phyloP scores from a whole-genome alignment of 2,797 vertebrate genomes.

The Sebastes umbrosus region DNA sequence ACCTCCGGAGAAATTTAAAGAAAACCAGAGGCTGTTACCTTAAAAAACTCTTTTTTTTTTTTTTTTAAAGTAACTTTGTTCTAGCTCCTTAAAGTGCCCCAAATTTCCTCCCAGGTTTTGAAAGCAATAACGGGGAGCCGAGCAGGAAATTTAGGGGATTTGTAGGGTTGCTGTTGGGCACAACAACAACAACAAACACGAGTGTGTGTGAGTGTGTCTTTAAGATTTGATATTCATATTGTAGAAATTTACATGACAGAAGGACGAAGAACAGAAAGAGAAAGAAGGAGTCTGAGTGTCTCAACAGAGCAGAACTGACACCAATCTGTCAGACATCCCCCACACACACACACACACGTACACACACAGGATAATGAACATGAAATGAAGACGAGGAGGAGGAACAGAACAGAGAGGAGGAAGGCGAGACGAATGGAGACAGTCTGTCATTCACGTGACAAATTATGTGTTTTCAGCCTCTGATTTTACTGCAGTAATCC shows the following conservation, averaged over 20 bases:
- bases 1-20: background rate
- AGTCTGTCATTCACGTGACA: constrained; percentile 32
- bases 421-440: constrained; percentile 34
- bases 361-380: constrained; percentile 1
- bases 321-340: constrained; percentile 70
- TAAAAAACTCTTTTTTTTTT: background rate
- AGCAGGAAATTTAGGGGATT: background rate
- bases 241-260: constrained; percentile 45
- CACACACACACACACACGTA: background rate
- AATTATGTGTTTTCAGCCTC: background rate
- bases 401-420: constrained; percentile 10
- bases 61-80: background rate
- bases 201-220: background rate
- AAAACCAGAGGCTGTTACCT: background rate
- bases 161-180: background rate
- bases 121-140: background rate
- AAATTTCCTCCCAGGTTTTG: background rate
- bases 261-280: background rate
- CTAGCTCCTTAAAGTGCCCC: background rate
- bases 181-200: background rate
- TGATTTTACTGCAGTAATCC: background rate
- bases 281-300: constrained; percentile 23
- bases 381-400: background rate
- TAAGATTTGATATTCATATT: constrained; percentile 7
- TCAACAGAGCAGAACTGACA: constrained; percentile 65